Conservation (phyloP, 2,113 vertebrate species). For the Pleuronectes platessa region DNA sequence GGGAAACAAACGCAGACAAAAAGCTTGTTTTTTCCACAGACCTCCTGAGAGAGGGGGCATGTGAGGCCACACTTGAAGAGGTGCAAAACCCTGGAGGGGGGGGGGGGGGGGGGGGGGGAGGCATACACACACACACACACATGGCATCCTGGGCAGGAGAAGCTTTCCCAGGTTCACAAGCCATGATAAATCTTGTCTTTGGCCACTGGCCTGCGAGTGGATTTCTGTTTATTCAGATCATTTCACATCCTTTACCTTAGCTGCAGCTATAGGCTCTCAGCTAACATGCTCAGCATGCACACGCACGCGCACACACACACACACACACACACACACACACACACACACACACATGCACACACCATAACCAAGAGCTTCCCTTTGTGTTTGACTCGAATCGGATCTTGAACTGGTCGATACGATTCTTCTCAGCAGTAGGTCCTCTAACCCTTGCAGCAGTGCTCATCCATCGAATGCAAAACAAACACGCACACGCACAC, state of each 20-base stretch:
- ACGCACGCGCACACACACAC: constrained; percentile 13
- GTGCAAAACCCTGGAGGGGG: constrained; percentile 51
- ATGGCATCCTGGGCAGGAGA: constrained; percentile 29
- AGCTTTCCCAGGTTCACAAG: constrained; percentile 48
- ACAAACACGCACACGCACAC: not conserved
- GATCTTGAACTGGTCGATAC: constrained; percentile 41
- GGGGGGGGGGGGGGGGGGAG: constrained; percentile 4
- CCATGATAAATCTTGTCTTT: constrained; percentile 59
- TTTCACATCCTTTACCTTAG: constrained; percentile 47
- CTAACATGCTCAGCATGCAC: constrained; percentile 19
- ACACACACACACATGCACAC: constrained; percentile 17
- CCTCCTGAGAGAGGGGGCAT: constrained; percentile 46
- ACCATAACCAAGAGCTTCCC: not conserved
- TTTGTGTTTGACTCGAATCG: constrained; percentile 36
- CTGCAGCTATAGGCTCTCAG: constrained; percentile 21
- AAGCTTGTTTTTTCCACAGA: constrained; percentile 45
- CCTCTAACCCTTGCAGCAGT: constrained; percentile 18
- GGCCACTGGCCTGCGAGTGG: constrained; percentile 50
- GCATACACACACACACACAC: constrained; percentile 12
- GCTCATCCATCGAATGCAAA: not conserved
- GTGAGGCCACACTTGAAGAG: constrained; percentile 51
- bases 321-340: constrained; percentile 19
- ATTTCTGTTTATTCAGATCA: constrained; percentile 36
- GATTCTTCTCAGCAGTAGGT: constrained; percentile 4
- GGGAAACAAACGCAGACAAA: constrained; percentile 51